Conservation (phyloP, 2,888 invertebrate species). For the Bhutanitis thaidina region DNA sequence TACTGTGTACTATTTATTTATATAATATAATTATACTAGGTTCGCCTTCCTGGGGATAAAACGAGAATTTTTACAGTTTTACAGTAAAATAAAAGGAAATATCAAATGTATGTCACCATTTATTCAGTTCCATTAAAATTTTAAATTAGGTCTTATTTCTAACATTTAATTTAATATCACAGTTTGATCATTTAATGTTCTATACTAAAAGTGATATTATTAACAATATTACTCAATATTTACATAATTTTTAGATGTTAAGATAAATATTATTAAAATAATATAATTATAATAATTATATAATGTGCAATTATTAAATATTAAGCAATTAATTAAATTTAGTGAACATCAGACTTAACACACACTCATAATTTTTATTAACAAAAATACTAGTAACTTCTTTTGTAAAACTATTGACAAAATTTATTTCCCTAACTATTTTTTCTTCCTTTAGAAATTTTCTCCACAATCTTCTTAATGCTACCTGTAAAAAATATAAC, state of each 20-base stretch:
- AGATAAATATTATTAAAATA: conserved; percentile 11
- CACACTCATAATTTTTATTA: conserved; percentile 10
- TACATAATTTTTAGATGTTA: conserved; percentile 4
- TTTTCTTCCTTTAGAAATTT: neutral
- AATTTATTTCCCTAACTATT: conserved; percentile 18
- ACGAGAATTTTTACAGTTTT: too few relatives aligned
- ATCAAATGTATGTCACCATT: conserved; percentile 44
- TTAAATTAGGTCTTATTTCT: conserved; percentile 51
- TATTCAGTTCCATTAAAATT: conserved; percentile 58
- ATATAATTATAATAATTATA: conserved; percentile 14
- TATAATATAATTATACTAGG: too few relatives aligned
- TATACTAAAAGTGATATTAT: conserved; percentile 27
- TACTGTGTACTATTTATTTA: too few relatives aligned
- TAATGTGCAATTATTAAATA: conserved; percentile 16
- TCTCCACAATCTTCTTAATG: conserved; percentile 3
- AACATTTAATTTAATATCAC: conserved; percentile 73
- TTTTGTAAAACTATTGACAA: conserved; percentile 13
- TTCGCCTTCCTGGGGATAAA: too few relatives aligned
- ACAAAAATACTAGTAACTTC: conserved; percentile 16
- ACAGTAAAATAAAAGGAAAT: conserved; percentile 15
- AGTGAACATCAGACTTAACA: conserved; percentile 9
- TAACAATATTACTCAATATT: conserved; percentile 4
- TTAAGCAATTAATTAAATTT: conserved; percentile 8
- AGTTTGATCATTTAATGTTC: conserved; percentile 53
- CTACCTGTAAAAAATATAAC: conserved; percentile 21